Evolutionary conservation across 1,140 invertebrate species (phyloP).

Genomic region (Aphelinus atriplicis): DNA sequence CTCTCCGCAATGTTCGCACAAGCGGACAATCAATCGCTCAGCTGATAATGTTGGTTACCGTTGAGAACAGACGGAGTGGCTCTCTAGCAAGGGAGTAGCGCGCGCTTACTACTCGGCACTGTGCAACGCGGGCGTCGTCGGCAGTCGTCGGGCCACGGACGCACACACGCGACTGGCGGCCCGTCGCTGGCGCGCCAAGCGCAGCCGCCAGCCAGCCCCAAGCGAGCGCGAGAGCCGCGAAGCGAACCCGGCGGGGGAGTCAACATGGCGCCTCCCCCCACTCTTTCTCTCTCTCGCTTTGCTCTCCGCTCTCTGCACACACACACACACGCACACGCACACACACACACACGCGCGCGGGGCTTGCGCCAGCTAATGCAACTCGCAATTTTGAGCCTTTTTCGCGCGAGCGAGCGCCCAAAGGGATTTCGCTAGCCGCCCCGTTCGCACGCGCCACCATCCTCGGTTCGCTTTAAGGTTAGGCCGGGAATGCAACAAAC

Average conservation of each 20-base stretch:
- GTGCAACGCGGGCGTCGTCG: conserved; percentile 5
- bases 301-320: too few relatives aligned
- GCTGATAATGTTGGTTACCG: not conserved
- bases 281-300: conserved; percentile 3
- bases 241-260: conserved; percentile 19
- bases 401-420: not conserved
- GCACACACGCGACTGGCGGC: conserved; percentile 37
- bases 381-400: not conserved
- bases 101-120: not conserved
- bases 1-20: too few relatives aligned
- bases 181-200: not conserved
- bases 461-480: too few relatives aligned
- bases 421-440: too few relatives aligned
- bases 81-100: not conserved
- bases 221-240: not conserved
- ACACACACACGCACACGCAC: too few relatives aligned
- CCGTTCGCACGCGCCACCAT: too few relatives aligned
- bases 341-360: not conserved
- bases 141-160: conserved; percentile 7
- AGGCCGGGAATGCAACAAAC: too few relatives aligned
- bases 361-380: conserved; percentile 1
- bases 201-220: not conserved
- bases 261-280: conserved; percentile 9
- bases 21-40: too few relatives aligned
- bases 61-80: not conserved